phyloP scores from a whole-genome alignment of 2,797 vertebrate species.

The Lemur catta region DNA sequence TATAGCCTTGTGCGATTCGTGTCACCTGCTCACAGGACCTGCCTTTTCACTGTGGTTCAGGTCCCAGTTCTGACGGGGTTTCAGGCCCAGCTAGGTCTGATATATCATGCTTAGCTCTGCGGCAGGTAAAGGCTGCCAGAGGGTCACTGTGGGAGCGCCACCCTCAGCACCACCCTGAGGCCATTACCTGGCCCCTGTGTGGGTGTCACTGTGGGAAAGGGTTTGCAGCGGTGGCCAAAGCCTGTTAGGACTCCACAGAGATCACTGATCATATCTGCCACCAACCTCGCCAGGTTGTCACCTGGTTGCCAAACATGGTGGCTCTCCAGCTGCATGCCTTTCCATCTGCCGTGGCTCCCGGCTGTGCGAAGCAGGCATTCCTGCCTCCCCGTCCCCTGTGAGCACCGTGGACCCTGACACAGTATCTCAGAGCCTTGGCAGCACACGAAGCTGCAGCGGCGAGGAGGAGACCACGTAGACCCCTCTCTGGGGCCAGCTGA shows the following conservation, averaged over 20 bases:
- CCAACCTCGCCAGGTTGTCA: neutral
- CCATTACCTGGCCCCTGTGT: neutral
- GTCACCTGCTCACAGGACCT: neutral
- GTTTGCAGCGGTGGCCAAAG: neutral
- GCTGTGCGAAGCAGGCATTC: neutral
- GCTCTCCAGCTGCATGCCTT: neutral
- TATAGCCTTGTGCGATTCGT: neutral
- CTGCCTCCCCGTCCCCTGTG: too few relatives aligned
- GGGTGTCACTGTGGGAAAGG: neutral
- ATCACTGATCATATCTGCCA: neutral
- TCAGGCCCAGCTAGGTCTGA: neutral
- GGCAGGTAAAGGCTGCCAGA: neutral
- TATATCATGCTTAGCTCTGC: neutral
- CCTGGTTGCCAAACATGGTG: neutral
- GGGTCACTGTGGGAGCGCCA: neutral
- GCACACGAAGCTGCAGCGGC: accelerated
- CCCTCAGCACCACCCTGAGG: neutral
- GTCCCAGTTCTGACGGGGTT: neutral
- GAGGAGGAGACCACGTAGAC: neutral
- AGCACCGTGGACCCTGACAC: neutral
- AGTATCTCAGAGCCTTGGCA: neutral
- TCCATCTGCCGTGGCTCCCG: neutral
- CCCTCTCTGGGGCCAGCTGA: neutral
- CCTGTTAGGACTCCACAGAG: neutral
- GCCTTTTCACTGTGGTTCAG: neutral